Percentiles rank a stretch among this genome's conserved stretches.
phyloP scores from a whole-genome alignment of 2,888 invertebrate species.

The Sarcophaga subvicina region DNA sequence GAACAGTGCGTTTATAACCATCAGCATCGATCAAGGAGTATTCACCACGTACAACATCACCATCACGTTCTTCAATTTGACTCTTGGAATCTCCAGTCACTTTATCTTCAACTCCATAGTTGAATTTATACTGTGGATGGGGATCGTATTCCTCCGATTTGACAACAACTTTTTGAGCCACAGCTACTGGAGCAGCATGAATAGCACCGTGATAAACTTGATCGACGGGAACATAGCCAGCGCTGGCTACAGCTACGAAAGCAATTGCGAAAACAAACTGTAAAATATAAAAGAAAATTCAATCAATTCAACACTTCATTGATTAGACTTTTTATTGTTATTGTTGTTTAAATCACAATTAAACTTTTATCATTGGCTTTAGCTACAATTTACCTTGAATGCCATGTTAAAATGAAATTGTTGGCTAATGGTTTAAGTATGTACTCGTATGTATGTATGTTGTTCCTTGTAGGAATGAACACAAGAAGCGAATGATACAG shows the following conservation, averaged over 20 bases:
- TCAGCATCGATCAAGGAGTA: not conserved
- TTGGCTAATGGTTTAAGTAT: not conserved
- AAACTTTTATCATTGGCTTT: no score
- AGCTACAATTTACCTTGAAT: slow-evolving; percentile 74
- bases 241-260: slow-evolving; percentile 77
- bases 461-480: slow-evolving; percentile 75
- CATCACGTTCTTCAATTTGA: not conserved
- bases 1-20: not conserved
- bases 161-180: slow-evolving; percentile 34
- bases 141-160: slow-evolving; percentile 76
- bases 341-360: no score
- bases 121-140: slow-evolving; percentile 78
- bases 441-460: not conserved
- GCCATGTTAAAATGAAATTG: slow-evolving; percentile 74
- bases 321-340: no score
- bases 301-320: no score
- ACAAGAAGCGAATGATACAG: slow-evolving; percentile 76
- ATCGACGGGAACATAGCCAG: slow-evolving; percentile 74
- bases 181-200: slow-evolving; percentile 65
- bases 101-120: slow-evolving; percentile 78
- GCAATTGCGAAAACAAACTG: slow-evolving; percentile 78
- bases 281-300: slow-evolving; percentile 51
- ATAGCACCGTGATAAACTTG: slow-evolving; percentile 71
- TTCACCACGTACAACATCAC: not conserved
- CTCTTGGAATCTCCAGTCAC: slow-evolving; percentile 71